Evolutionary conservation across 2,888 invertebrate genomes (phyloP).

Genomic region (Leptinotarsa juncta): DNA sequence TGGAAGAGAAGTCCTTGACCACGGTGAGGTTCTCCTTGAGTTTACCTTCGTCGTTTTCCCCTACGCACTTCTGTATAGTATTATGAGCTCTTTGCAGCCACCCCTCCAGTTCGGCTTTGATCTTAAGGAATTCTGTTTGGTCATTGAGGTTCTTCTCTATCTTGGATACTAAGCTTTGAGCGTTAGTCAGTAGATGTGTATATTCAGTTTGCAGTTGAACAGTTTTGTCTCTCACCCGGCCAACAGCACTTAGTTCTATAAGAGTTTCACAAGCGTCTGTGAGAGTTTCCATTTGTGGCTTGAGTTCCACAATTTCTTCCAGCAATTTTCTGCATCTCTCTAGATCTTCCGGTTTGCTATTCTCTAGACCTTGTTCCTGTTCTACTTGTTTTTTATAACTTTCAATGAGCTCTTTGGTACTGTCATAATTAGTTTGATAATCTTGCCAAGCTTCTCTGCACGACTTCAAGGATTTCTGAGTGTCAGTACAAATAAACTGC

Average conservation of each 20-base stretch:
- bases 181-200: slow-evolving; percentile 80
- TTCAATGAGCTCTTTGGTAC: slow-evolving; percentile 81
- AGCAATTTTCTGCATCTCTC: slow-evolving; percentile 80
- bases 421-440: slow-evolving; percentile 78
- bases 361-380: slow-evolving; percentile 73
- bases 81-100: slow-evolving; percentile 88
- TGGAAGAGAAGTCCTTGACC: slow-evolving; percentile 75
- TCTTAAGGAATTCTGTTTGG: slow-evolving; percentile 90
- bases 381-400: slow-evolving; percentile 76
- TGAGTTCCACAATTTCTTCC: slow-evolving; percentile 80
- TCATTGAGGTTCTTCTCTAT: slow-evolving; percentile 92
- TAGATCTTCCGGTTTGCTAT: slow-evolving; percentile 83
- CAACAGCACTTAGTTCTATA: slow-evolving; percentile 87
- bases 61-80: slow-evolving; percentile 84
- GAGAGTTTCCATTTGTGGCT: slow-evolving; percentile 83
- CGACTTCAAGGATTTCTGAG: slow-evolving; percentile 78
- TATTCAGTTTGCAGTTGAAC: slow-evolving; percentile 86
- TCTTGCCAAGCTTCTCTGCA: slow-evolving; percentile 86
- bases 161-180: slow-evolving; percentile 85
- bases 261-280: slow-evolving; percentile 89
- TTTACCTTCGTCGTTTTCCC: slow-evolving; percentile 81
- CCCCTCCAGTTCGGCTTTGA: slow-evolving; percentile 83
- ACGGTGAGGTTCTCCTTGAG: slow-evolving; percentile 86
- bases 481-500: slow-evolving; percentile 80
- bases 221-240: slow-evolving; percentile 87